Evolutionary conservation across 2,888 invertebrate genomes (phyloP).

Genomic region (Zygothrica quintamaculata): DNA sequence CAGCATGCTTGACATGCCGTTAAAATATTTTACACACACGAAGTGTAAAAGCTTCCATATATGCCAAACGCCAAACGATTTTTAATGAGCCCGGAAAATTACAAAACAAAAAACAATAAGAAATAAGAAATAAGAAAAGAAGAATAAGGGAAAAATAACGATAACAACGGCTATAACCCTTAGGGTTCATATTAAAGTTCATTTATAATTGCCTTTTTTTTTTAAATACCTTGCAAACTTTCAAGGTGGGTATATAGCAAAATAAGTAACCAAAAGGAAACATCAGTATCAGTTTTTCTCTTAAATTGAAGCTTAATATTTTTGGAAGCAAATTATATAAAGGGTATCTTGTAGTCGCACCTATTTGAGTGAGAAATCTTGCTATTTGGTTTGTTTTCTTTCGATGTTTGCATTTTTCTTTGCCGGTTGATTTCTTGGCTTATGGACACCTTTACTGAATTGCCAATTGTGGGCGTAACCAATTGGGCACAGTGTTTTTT

Average conservation of each 20-base stretch:
- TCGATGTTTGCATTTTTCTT: constrained; percentile 22
- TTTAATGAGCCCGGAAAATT: constrained; percentile 66
- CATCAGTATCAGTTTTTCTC: too few species aligned
- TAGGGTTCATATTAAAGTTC: constrained; percentile 11
- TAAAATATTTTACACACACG: constrained; percentile 41
- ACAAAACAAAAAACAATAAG: constrained; percentile 11
- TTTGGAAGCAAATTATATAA: too few species aligned
- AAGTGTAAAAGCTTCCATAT: constrained; percentile 55
- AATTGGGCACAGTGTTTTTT: constrained; percentile 43
- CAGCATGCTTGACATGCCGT: constrained; percentile 28
- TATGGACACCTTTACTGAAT: constrained; percentile 47
- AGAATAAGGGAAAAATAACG: background rate
- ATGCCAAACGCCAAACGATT: constrained; percentile 39
- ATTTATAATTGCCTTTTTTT: constrained; percentile 11
- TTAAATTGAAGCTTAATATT: too few species aligned
- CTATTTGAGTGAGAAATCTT: background rate
- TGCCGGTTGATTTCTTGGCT: constrained; percentile 41
- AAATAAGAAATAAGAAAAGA: background rate
- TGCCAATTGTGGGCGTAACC: constrained; percentile 45
- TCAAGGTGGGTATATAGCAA: background rate
- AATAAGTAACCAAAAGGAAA: too few species aligned
- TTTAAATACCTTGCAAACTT: background rate
- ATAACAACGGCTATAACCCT: background rate
- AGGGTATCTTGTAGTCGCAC: background rate
- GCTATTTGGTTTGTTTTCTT: background rate